These are phyloP conservation scores for Drosophila mettleri DNA, from an alignment of 2,888 invertebrate genomes.

Conservation along the genomic window DNA sequence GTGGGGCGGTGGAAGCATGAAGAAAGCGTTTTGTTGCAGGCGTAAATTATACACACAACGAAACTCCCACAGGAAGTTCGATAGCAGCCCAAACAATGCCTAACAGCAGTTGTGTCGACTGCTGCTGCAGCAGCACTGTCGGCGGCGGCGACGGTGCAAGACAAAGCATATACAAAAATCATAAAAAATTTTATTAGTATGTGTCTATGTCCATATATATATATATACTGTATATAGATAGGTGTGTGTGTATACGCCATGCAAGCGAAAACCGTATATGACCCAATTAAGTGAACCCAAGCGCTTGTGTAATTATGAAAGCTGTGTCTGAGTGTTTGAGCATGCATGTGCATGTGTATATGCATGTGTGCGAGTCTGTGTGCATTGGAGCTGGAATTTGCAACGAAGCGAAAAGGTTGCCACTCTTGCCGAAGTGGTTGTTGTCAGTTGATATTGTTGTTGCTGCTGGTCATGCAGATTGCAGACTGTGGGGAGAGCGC, in stretches of 20 bases:
- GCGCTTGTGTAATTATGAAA: slow-evolving; percentile 77
- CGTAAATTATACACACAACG: slow-evolving; percentile 64
- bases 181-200: slow-evolving; percentile 38
- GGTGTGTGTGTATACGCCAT: slow-evolving; percentile 37
- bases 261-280: slow-evolving; percentile 78
- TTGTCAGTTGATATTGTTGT: slow-evolving; percentile 35
- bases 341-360: slow-evolving; percentile 31
- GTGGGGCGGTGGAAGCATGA: slow-evolving; percentile 4
- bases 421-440: slow-evolving; percentile 66
- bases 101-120: slow-evolving; percentile 25
- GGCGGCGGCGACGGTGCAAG: slow-evolving; percentile 29
- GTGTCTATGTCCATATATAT: too few species aligned
- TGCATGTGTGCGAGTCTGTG: slow-evolving; percentile 50
- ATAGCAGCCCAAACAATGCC: slow-evolving; percentile 64
- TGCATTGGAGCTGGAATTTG: slow-evolving; percentile 78
- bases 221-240: too few species aligned
- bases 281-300: slow-evolving; percentile 82
- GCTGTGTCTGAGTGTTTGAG: slow-evolving; percentile 40
- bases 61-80: slow-evolving; percentile 80
- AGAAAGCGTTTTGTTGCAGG: slow-evolving; percentile 67
- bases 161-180: slow-evolving; percentile 53
- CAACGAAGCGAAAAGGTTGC: slow-evolving; percentile 80
- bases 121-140: background rate
- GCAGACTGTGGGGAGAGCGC: slow-evolving; percentile 51
- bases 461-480: slow-evolving; percentile 70